Conservation (phyloP, 2,113 vertebrate genomes). For the Gallinago media region DNA sequence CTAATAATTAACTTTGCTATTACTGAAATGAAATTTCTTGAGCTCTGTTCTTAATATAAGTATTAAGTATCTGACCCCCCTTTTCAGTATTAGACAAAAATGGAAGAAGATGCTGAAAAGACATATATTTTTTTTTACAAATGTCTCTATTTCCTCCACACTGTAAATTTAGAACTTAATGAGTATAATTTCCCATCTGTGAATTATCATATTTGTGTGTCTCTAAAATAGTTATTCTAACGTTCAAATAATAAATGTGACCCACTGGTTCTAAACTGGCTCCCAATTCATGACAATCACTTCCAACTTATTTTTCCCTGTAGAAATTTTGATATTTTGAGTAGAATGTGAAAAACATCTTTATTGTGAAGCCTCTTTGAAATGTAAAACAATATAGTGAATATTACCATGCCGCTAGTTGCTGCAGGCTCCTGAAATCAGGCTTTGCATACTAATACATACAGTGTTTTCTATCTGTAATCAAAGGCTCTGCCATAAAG, state of each 20-base stretch:
- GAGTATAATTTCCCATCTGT: slow-evolving; percentile 63
- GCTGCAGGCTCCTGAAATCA: slow-evolving; percentile 60
- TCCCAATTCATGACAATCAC: slow-evolving; percentile 29
- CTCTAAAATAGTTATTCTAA: slow-evolving; percentile 52
- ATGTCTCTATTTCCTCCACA: slow-evolving; percentile 57
- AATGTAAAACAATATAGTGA: slow-evolving; percentile 60
- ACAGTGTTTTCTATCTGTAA: slow-evolving; percentile 52
- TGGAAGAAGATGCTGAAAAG: slow-evolving; percentile 49
- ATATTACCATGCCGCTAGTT: slow-evolving; percentile 34
- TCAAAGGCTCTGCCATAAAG: slow-evolving; percentile 24
- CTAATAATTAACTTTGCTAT: slow-evolving; percentile 29
- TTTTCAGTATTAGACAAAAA: slow-evolving; percentile 4
- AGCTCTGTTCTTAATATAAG: not conserved
- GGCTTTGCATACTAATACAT: slow-evolving; percentile 62
- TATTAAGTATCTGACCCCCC: not conserved
- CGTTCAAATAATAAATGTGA: slow-evolving; percentile 58
- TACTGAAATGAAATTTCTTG: slow-evolving; percentile 7
- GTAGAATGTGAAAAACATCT: slow-evolving; percentile 32
- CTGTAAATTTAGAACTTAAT: slow-evolving; percentile 65
- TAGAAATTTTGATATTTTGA: slow-evolving; percentile 29
- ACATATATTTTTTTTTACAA: slow-evolving; percentile 60
- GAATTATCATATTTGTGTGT: slow-evolving; percentile 59
- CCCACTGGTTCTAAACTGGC: slow-evolving; percentile 46
- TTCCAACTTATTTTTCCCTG: slow-evolving; percentile 21
- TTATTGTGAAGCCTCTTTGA: slow-evolving; percentile 60